Base-by-base conservation (phyloP, 2,888 invertebrate genomes). In the Tenthredo amoena region DNA sequence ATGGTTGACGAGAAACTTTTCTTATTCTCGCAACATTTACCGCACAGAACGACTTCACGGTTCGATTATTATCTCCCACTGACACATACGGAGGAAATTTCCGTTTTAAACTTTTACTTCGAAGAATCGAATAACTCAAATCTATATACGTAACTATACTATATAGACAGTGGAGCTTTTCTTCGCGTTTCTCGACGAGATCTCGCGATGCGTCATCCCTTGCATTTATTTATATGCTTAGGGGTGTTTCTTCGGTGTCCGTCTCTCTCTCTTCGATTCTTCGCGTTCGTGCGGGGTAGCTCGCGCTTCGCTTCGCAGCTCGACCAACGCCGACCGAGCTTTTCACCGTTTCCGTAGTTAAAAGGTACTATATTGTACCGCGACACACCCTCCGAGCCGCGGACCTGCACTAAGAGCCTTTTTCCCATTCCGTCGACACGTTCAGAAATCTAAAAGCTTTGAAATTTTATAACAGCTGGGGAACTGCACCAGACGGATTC, bases 321-420 rank as follows among this genome's bases (percentile, higher is more conserved):
- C 84, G 47, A 47, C 88, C 58, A n/a, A 81, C 50, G 55, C 58
- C 50, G 18, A 26, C 26, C 47, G 77, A 76, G 84, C 74, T 87
- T 85, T 77, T 62, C 62, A 58, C n/a, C 81, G 40, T 81, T 81
- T 81, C 58, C 58, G 81, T 65, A 71, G 90, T 91, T 91, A 91
- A 92, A 91, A 91, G 91, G 91, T 88, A 90, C 90, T 90, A 90
- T 90, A 91, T 90, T 77, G 81, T 83, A 85, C 83, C 84, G 87
- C 87, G 89, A 89, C 90, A 89, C 90, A 88, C 89, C 90, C 88
- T 89, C 89, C 87, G 88, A 88, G 91, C 90, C 90, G 90, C 26
- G 26, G 26, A 90, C 90, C 65, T 83, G 31, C 89, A 91, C 91
- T 91, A 90, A 92, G 91, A 91, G 91, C 90, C 88, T 89, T 89